Base-by-base conservation (phyloP, 2,888 invertebrate genomes). In the Sinelater perroti region DNA sequence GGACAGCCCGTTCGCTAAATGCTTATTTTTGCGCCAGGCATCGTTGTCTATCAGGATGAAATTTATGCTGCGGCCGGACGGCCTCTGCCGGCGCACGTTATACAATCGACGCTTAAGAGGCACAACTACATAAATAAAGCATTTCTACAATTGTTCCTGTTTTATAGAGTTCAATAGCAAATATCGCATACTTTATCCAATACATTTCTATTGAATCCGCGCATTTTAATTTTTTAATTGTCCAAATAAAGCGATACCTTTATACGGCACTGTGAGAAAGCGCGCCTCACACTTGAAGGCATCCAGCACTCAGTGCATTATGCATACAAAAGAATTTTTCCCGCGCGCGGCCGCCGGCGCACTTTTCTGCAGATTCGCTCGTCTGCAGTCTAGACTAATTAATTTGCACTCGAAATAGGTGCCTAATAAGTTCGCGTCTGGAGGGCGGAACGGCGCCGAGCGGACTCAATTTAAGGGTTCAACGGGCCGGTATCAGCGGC, bases 231-330 rank as follows among this genome's bases (percentile, higher is more conserved):
- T 57, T 57, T 57, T 57, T 53, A 71, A 69, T 68, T 69, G 66
- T 60, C 72, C 73, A 72, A 72, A 74, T 74, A 72, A 65, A 74
- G 72, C 60, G 61, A 62, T 63, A 62, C 62, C 70, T 71, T 61
- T 66, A 67, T 72, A 72, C 68, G 72, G 70, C 57, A 63, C 65
- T 69, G 70, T 71, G 72, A 72, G 73, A 74, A 74, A 71, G 71
- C 63, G 58, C 47, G 30, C n/a, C 51, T 52, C 51, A 57, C 57
- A 57, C 46, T 56, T 44, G 14, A 33, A 40, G 31, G 52, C 31
- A 52, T 52, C 42, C 35, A 42, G 33, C 42, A 42, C 40, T 52
- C 44, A 16, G 14, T 52, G 33, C 33, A 45, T 57, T 38, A 46
- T 46, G 52, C 38, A 57, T 52, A 30, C 52, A 42, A 57, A 36